Percentiles rank a stretch among this genome's conserved stretches.
Conservation (phyloP, 2,888 invertebrate species). For the Petrolisthes manimaculis region DNA sequence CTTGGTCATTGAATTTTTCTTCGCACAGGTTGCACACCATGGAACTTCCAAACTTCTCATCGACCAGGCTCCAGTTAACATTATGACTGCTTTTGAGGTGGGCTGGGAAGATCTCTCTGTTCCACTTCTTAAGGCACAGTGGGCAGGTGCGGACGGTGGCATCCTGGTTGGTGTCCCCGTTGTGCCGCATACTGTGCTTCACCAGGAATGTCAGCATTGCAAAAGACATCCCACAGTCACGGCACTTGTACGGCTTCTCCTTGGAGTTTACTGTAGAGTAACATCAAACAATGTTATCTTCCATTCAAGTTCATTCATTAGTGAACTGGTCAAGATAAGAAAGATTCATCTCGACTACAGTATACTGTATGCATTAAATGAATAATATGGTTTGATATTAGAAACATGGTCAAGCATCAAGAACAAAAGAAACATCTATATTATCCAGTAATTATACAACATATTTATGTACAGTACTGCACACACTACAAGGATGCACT, state of each 20-base stretch:
- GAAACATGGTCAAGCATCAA: no score
- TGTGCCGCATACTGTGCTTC: conserved; percentile 65
- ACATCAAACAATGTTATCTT: no score
- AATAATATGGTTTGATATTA: no score
- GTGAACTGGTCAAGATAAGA: no score
- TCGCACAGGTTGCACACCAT: conserved; percentile 60
- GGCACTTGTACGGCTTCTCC: conserved; percentile 65
- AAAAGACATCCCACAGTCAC: conserved; percentile 64
- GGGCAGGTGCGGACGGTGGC: conserved; percentile 59
- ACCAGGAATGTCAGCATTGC: conserved; percentile 65
- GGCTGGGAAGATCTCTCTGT: conserved; percentile 52
- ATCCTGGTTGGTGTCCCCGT: conserved; percentile 53
- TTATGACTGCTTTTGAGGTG: conserved; percentile 62
- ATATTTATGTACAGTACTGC: no score
- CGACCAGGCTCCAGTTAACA: conserved; percentile 59
- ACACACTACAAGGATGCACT: no score
- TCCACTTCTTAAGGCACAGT: conserved; percentile 58
- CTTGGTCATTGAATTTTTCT: conserved; percentile 59
- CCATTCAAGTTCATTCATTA: no score
- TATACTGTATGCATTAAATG: no score
- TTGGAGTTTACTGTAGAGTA: conserved; percentile 53
- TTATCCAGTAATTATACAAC: no score
- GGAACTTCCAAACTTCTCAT: conserved; percentile 45
- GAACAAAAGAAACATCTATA: no score
- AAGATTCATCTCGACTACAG: no score